Conservation (phyloP, 2,888 invertebrate genomes). For the Nemotelus pantherinus region DNA sequence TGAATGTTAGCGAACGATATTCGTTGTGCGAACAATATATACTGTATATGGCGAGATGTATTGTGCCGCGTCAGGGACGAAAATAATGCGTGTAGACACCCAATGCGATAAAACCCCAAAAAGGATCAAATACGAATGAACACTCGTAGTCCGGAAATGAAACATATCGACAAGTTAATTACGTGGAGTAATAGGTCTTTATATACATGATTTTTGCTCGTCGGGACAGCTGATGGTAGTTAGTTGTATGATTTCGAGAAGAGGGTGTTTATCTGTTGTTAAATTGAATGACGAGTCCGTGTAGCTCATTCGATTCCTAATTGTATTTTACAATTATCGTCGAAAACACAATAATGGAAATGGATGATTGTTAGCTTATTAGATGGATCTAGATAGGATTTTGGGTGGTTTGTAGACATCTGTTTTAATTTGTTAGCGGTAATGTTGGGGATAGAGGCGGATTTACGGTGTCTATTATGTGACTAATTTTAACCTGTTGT, state of each 20-base stretch:
- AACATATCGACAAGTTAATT: slow-evolving; percentile 44
- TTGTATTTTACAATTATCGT: slow-evolving; percentile 41
- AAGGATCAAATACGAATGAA: slow-evolving; percentile 34
- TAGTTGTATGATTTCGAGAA: not conserved
- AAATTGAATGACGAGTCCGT: slow-evolving; percentile 16
- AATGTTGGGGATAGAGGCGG: too few species aligned
- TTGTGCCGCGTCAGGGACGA: not conserved
- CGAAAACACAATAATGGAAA: slow-evolving; percentile 22
- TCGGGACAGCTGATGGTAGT: not conserved
- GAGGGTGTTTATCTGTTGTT: slow-evolving; percentile 4
- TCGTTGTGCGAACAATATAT: not conserved
- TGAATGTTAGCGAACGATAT: not conserved
- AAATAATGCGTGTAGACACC: slow-evolving; percentile 36
- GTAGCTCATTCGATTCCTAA: slow-evolving; percentile 25
- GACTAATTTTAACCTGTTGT: too few species aligned
- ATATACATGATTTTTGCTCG: slow-evolving; percentile 4
- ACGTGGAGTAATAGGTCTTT: slow-evolving; percentile 36
- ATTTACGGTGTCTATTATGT: too few species aligned
- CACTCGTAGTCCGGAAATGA: not conserved
- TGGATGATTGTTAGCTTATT: too few species aligned
- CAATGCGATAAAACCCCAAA: slow-evolving; percentile 17
- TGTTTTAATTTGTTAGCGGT: too few species aligned
- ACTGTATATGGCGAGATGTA: too few species aligned
- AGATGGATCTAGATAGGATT: too few species aligned
- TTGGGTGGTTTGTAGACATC: too few species aligned